Evolutionary conservation across 2,888 invertebrate genomes (phyloP).

Genomic region (Ariolimax columbianus): DNA sequence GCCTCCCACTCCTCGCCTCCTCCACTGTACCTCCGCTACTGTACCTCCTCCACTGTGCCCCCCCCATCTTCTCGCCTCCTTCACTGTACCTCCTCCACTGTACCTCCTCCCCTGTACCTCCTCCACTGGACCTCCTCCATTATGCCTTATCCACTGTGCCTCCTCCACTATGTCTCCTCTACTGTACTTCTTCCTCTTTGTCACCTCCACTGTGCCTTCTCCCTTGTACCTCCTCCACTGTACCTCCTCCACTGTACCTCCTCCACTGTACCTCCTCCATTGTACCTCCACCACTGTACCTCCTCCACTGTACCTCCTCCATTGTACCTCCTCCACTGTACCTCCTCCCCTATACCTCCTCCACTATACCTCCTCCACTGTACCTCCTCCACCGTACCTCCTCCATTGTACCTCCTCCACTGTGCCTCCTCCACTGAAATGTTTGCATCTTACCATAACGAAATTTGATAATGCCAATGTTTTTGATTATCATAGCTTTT

Average conservation of each 20-base stretch:
- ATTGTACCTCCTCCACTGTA: no score
- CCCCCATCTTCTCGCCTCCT: background rate
- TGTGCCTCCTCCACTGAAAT: no score
- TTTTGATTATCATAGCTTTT: no score
- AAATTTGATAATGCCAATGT: no score
- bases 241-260: background rate
- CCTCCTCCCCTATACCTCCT: no score
- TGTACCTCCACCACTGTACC: background rate
- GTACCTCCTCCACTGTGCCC: no score
- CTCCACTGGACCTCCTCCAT: background rate
- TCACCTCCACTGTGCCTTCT: background rate
- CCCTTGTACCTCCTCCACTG: background rate
- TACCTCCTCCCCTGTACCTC: background rate
- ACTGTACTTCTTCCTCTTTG: conserved; percentile 15
- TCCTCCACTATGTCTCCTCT: conserved; percentile 3
- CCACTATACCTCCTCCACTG: no score
- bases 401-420: no score
- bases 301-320: background rate
- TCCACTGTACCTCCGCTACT: no score
- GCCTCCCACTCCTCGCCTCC: no score
- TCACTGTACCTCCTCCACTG: background rate
- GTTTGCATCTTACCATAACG: no score
- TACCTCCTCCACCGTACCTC: no score
- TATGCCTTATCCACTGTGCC: conserved; percentile 5
- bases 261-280: background rate